Evolutionary conservation across 2,797 vertebrate species (phyloP).

Genomic region (Sebastes alutus): DNA sequence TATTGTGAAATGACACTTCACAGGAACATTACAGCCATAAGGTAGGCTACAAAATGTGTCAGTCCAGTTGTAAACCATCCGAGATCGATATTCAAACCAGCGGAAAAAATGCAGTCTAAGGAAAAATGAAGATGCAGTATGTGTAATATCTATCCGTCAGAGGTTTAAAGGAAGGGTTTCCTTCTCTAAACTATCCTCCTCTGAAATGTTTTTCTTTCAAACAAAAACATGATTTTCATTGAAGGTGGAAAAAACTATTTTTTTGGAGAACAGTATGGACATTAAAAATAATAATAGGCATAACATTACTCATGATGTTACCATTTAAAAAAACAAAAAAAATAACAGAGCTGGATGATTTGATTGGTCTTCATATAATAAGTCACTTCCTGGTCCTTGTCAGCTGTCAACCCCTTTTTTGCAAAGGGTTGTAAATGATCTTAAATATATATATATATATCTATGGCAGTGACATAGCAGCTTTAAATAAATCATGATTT

Average conservation of each 20-base stretch:
- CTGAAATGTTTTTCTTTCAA: background rate
- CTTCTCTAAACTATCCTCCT: background rate
- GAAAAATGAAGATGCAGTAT: background rate
- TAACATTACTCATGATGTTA: background rate
- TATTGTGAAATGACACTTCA: constrained; percentile 2
- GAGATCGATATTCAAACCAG: background rate
- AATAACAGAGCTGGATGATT: background rate
- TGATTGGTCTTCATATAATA: background rate
- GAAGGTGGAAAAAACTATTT: background rate
- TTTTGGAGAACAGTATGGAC: background rate
- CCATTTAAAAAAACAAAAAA: background rate
- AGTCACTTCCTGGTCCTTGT: background rate
- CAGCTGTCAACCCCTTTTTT: background rate
- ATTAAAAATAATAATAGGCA: background rate
- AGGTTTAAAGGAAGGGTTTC: background rate
- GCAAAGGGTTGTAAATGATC: background rate
- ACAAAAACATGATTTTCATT: background rate
- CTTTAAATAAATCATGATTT: background rate
- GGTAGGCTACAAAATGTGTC: background rate
- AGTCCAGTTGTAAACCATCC: background rate
- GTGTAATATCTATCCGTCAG: background rate
- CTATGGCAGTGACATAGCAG: constrained; percentile 21
- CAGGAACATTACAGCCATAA: background rate
- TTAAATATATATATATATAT: background rate
- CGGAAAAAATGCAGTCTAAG: background rate